Evolutionary conservation across 2,888 invertebrate species (phyloP).

Genomic region (Stenurella melanura): DNA sequence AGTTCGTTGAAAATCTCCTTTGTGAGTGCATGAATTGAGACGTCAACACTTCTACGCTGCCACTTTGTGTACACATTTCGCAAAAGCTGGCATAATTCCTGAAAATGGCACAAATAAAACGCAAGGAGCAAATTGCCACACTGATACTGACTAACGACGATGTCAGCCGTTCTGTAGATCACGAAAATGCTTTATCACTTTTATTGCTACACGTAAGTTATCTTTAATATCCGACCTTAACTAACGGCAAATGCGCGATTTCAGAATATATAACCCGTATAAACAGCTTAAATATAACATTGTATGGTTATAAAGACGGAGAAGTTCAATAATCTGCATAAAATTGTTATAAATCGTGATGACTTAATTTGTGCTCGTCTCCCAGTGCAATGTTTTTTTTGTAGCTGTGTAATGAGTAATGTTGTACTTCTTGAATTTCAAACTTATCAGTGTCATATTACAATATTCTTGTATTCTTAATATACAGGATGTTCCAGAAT

Average conservation of each 20-base stretch:
- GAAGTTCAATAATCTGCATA: background rate
- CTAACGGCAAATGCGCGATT: slow-evolving; percentile 31
- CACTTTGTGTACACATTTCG: slow-evolving; percentile 52
- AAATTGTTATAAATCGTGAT: background rate
- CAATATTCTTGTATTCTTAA: no score
- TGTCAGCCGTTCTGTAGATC: slow-evolving; percentile 59
- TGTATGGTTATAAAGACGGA: background rate
- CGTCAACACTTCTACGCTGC: slow-evolving; percentile 46
- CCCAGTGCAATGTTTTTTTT: background rate
- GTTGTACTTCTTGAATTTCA: no score
- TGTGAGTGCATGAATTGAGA: slow-evolving; percentile 29
- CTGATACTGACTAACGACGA: slow-evolving; percentile 61
- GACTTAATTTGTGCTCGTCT: background rate
- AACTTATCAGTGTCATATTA: no score
- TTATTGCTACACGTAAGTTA: slow-evolving; percentile 59
- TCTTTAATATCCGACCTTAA: slow-evolving; percentile 54
- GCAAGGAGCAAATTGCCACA: slow-evolving; percentile 58
- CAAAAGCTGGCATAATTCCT: slow-evolving; percentile 54
- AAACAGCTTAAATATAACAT: slow-evolving; percentile 32
- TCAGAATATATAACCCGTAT: slow-evolving; percentile 25
- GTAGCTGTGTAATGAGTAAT: no score
- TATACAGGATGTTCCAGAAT: no score
- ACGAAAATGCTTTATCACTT: slow-evolving; percentile 62
- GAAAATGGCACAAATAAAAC: slow-evolving; percentile 58
- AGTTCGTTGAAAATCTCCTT: slow-evolving; percentile 32